Conservation (phyloP, 1,140 invertebrate species). For the Drosophila persimilis region DNA sequence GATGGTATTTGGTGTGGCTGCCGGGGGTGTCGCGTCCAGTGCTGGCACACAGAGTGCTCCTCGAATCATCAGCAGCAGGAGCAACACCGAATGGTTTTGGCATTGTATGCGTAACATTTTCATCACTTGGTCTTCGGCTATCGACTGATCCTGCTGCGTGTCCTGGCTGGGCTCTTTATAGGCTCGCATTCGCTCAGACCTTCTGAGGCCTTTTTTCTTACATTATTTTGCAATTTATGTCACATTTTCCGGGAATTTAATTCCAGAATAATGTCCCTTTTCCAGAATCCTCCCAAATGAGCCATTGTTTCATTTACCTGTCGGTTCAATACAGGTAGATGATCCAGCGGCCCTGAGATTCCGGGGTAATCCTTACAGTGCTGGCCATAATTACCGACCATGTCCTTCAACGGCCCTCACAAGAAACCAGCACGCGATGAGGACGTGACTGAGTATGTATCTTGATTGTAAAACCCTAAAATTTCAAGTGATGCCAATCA, state of each 20-base stretch:
- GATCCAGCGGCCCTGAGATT: slow-evolving; percentile 21
- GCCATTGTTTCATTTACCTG: slow-evolving; percentile 41
- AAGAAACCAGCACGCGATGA: slow-evolving; percentile 43
- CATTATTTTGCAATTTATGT: slow-evolving; percentile 40
- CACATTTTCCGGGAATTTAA: slow-evolving; percentile 52
- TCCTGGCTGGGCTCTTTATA: slow-evolving; percentile 35
- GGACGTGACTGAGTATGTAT: slow-evolving; percentile 24
- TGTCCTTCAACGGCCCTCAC: slow-evolving; percentile 34
- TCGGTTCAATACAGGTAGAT: slow-evolving; percentile 34
- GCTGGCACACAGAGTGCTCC: slow-evolving; percentile 43
- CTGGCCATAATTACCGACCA: slow-evolving; percentile 39
- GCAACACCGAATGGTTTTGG: slow-evolving; percentile 19
- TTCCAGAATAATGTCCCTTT: slow-evolving; percentile 2
- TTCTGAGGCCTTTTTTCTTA: slow-evolving; percentile 34
- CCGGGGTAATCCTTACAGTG: slow-evolving; percentile 7
- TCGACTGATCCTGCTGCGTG: slow-evolving; percentile 24
- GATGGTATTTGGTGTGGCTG: slow-evolving; percentile 42
- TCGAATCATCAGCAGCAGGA: slow-evolving; percentile 34
- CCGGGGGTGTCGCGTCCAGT: slow-evolving; percentile 36
- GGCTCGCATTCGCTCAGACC: slow-evolving; percentile 7
- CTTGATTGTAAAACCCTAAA: slow-evolving; percentile 30
- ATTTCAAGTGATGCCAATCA: slow-evolving; percentile 37
- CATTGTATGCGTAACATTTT: slow-evolving; percentile 34
- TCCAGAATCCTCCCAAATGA: slow-evolving; percentile 14
- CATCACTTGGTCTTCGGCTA: slow-evolving; percentile 10